phyloP scores from a whole-genome alignment of 2,888 invertebrate species.

The Branchellion lobata region DNA sequence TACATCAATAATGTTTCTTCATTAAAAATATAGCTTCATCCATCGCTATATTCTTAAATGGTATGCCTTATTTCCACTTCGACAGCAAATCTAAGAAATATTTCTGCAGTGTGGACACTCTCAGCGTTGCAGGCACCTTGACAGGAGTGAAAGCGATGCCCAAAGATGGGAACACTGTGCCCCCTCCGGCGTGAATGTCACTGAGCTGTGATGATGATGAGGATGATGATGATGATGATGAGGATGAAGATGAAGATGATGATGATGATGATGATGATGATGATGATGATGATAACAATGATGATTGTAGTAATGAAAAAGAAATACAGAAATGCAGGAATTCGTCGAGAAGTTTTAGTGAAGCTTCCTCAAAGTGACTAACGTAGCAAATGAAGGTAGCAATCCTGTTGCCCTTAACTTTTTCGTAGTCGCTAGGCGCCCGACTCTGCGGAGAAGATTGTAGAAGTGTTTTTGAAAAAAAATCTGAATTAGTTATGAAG shows the following conservation, averaged over 20 bases:
- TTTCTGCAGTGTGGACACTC: no score
- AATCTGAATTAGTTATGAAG: no score
- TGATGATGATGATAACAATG: slow-evolving; percentile 15
- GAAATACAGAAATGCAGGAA: no score
- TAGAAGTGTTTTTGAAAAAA: no score
- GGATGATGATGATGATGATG: slow-evolving; percentile 20
- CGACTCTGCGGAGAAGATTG: slow-evolving; percentile 24
- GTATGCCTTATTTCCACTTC: no score
- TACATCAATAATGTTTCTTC: not conserved
- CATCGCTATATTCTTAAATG: no score
- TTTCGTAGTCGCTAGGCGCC: slow-evolving; percentile 33
- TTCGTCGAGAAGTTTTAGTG: no score
- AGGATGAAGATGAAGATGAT: slow-evolving; percentile 27
- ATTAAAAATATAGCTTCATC: no score
- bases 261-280: slow-evolving; percentile 15
- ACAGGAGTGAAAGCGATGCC: slow-evolving; percentile 83
- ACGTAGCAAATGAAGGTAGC: slow-evolving; percentile 45
- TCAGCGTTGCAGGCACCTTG: slow-evolving; percentile 63
- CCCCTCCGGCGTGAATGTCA: slow-evolving; percentile 93
- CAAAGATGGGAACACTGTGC: slow-evolving; percentile 90
- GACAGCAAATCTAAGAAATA: no score
- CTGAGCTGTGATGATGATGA: slow-evolving; percentile 75
- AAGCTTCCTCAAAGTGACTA: slow-evolving; percentile 20
- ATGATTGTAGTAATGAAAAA: not conserved
- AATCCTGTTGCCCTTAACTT: slow-evolving; percentile 41